phyloP scores from a whole-genome alignment of 2,888 invertebrate genomes.

The Xylota sylvarum region DNA sequence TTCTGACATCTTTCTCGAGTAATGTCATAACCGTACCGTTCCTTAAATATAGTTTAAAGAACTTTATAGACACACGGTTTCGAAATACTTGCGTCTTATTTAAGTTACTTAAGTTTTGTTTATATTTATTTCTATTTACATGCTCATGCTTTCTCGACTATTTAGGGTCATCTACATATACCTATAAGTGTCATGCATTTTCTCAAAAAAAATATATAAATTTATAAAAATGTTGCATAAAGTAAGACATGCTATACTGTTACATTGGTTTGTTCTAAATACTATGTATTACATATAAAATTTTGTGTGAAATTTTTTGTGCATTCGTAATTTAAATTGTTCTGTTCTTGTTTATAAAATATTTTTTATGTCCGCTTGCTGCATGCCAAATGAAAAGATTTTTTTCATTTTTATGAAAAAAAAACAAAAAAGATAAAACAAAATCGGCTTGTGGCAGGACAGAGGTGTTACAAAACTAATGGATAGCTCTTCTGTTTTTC shows the following conservation, averaged over 20 bases:
- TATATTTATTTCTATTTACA: background rate
- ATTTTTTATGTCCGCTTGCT: constrained; percentile 78
- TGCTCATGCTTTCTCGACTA: background rate
- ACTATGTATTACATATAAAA: background rate
- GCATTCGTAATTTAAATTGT: constrained; percentile 41
- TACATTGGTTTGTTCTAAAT: constrained; percentile 5
- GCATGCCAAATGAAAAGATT: constrained; percentile 79
- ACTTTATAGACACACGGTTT: too few relatives aligned
- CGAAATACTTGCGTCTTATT: too few relatives aligned
- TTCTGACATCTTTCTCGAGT: too few relatives aligned
- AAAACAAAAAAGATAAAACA: constrained; percentile 75
- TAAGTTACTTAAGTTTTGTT: background rate
- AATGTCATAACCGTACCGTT: too few relatives aligned
- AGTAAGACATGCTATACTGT: constrained; percentile 14
- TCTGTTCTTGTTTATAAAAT: constrained; percentile 29
- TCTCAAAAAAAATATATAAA: background rate
- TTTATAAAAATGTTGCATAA: background rate
- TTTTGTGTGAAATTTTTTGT: constrained; percentile 74
- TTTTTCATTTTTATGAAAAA: constrained; percentile 64
- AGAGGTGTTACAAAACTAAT: constrained; percentile 87
- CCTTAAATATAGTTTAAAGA: too few relatives aligned
- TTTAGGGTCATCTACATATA: constrained; percentile 17
- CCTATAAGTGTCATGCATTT: constrained; percentile 70
- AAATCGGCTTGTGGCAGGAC: constrained; percentile 86
- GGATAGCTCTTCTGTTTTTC: constrained; percentile 95